These are phyloP conservation scores for Aphidius ervi DNA, from an alignment of 1,140 invertebrate genomes.

Conservation along the genomic window DNA sequence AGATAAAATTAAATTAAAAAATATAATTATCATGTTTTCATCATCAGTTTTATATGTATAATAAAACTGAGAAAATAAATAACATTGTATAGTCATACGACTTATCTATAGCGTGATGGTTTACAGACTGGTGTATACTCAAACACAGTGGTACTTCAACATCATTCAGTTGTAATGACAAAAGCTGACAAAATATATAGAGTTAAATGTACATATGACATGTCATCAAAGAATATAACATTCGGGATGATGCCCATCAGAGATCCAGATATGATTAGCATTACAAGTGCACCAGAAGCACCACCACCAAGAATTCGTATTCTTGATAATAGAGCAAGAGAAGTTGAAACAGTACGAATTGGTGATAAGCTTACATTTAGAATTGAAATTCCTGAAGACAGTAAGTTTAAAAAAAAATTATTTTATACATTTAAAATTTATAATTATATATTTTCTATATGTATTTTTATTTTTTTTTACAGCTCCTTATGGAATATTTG, in stretches of 20 bases:
- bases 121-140: slow-evolving; percentile 87
- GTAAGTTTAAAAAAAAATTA: slow-evolving; percentile 58
- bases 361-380: slow-evolving; percentile 92
- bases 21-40: too few relatives aligned
- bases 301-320: slow-evolving; percentile 91
- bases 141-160: slow-evolving; percentile 91
- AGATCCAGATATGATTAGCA: slow-evolving; percentile 92
- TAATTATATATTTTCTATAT: slow-evolving; percentile 1
- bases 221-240: slow-evolving; percentile 93
- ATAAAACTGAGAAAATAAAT: too few relatives aligned
- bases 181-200: slow-evolving; percentile 97
- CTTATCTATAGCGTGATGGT: slow-evolving; percentile 38
- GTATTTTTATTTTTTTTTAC: slow-evolving; percentile 41
- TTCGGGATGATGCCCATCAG: slow-evolving; percentile 96
- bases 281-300: slow-evolving; percentile 90
- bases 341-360: slow-evolving; percentile 91
- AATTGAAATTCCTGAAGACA: slow-evolving; percentile 93
- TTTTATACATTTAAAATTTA: slow-evolving; percentile 5
- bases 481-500: slow-evolving; percentile 95
- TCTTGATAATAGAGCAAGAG: slow-evolving; percentile 74
- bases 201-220: slow-evolving; percentile 94
- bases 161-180: slow-evolving; percentile 94
- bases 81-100: neutral
- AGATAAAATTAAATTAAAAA: too few relatives aligned
- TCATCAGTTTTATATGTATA: too few relatives aligned